These are phyloP conservation scores for Leptopilina drosophilae DNA, from an alignment of 2,888 invertebrate species.

Conservation along the genomic window DNA sequence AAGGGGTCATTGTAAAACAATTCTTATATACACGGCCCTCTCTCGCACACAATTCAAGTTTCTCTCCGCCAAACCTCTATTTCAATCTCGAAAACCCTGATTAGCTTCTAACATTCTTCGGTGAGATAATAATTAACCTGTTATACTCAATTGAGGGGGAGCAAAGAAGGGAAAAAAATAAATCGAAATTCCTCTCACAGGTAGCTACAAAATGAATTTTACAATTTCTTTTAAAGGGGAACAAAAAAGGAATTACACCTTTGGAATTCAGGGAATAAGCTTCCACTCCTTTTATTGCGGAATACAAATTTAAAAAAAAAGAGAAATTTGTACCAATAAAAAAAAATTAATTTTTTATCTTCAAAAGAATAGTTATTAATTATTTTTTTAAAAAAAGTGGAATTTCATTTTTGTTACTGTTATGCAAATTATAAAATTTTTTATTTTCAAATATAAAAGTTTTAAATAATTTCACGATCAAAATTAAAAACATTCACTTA, in stretches of 20 bases:
- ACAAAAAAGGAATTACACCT: background rate
- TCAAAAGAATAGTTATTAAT: no score
- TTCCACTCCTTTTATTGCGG: background rate
- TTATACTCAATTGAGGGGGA: background rate
- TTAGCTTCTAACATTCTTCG: background rate
- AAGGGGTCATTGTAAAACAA: slow-evolving; percentile 33
- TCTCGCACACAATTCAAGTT: slow-evolving; percentile 9
- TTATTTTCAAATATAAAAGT: no score
- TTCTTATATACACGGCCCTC: background rate
- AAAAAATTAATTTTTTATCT: slow-evolving; percentile 42
- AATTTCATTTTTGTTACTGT: no score
- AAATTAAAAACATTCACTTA: no score
- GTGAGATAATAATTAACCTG: slow-evolving; percentile 17
- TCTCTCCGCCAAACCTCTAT: background rate
- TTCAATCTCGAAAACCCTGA: slow-evolving; percentile 6
- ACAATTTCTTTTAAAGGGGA: slow-evolving; percentile 15
- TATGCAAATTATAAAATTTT: no score
- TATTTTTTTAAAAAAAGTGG: no score
- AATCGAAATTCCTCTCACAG: slow-evolving; percentile 9
- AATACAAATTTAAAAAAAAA: background rate
- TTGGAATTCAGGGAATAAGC: background rate
- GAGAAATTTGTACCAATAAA: background rate
- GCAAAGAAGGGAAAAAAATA: slow-evolving; percentile 11
- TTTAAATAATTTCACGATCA: no score
- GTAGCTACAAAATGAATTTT: slow-evolving; percentile 12